Base-by-base conservation (phyloP, 2,113 vertebrate genomes). In the Orycteropus afer region DNA sequence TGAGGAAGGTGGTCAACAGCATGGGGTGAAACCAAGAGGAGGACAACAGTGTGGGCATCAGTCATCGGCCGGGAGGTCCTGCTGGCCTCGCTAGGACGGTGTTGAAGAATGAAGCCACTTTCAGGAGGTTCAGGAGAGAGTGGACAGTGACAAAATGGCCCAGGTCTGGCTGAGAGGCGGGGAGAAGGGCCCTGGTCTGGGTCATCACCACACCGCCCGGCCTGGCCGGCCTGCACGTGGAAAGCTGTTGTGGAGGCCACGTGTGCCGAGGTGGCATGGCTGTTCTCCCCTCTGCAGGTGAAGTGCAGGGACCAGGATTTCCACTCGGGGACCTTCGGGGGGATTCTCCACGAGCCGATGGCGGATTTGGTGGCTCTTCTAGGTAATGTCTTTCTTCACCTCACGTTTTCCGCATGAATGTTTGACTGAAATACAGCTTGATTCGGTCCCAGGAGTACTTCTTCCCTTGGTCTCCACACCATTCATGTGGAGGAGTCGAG, bases 241-340 rank as follows among this genome's bases (percentile, higher is more conserved):
- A 63, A 93, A 67, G 53, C 23, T 47, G 3, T 25, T 0, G 1
- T 0, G 55, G 18, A 17, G 55, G 9, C 11, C 20, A 57, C 5
- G 9, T 22, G 18, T 57, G n/a, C n/a, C n/a, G n/a, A n/a, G n/a
- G n/a, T n/a, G n/a, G 8, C 71, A 11, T 13, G 1, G 22, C 32
- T 55, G 2, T 7, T 34, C 20, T 22, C 14, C 90, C 25, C 40
- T 27, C 85, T 92, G 59, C 92, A 99, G 99, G 99, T 99, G 40
- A 97, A 98, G 59, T 98, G 99, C 49, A 97, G 98, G 42, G 94
- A 97, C 40, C 97, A 98, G 73, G 99, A 99, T 93, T 98, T 99
- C 83, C 98, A 99, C 92, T 99, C 98, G 0, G 98, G 99, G 82
- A 98, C 98, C 22, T 98, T 98, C 71, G 98, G 98, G 59, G 99